phyloP scores from a whole-genome alignment of 2,113 vertebrate genomes.

The Cololabis saira region DNA sequence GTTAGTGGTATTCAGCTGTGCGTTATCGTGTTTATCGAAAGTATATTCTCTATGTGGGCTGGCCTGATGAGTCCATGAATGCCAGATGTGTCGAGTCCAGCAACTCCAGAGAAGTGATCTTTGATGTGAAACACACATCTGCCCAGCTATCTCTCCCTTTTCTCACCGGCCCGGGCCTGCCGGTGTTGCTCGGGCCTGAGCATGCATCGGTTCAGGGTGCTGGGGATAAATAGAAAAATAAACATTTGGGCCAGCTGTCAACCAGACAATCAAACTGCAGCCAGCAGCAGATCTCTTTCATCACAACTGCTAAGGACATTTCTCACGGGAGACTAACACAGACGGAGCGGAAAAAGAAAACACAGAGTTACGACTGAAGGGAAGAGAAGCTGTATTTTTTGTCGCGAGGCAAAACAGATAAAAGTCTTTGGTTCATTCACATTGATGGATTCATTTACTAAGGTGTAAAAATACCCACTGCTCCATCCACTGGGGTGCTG shows the following conservation, averaged over 20 bases:
- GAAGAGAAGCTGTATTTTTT: conserved; percentile 8
- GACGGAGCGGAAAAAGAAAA: conserved; percentile 45
- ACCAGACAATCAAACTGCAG: conserved; percentile 61
- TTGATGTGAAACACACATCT: conserved; percentile 52
- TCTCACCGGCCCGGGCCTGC: conserved; percentile 18
- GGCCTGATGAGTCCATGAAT: conserved; percentile 31
- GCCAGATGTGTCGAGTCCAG: conserved; percentile 57
- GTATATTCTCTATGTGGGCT: neutral
- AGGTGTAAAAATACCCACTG: conserved; percentile 8
- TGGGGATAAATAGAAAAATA: conserved; percentile 69
- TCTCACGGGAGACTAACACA: conserved; percentile 27
- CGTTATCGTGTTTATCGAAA: conserved; percentile 10
- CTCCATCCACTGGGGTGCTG: neutral
- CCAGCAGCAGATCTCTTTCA: conserved; percentile 58
- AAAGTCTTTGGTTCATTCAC: conserved; percentile 44
- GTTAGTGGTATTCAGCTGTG: conserved; percentile 20
- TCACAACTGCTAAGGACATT: conserved; percentile 31
- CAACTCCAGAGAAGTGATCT: conserved; percentile 35
- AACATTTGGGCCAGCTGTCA: conserved; percentile 70
- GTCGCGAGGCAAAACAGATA: conserved; percentile 20
- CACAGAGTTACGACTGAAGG: conserved; percentile 13
- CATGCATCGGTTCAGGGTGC: conserved; percentile 29
- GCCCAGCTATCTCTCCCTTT: conserved; percentile 13
- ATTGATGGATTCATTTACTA: conserved; percentile 47
- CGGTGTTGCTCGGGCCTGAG: conserved; percentile 14